Base-by-base conservation (phyloP, 2,113 vertebrate genomes). In the Micronycteris hirsuta region DNA sequence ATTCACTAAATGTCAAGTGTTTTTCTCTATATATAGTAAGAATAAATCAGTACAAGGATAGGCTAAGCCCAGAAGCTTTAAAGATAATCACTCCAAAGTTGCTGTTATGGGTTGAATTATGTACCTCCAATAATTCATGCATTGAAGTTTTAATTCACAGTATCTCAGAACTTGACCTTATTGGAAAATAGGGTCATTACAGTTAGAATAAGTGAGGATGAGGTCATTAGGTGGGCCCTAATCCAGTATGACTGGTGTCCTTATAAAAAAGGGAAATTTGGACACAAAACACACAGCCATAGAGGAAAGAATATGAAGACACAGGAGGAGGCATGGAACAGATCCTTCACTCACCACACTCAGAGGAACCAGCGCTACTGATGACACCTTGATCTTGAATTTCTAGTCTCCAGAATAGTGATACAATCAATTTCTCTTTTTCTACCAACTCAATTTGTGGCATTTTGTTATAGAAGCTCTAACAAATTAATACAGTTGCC, bases 101-200 rank as follows among this genome's bases (percentile, higher is more conserved):
- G 54, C 17, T 63, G 31, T 74, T 89, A 33, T 63, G 26, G 47
- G 65, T 93, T 91, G 71, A 90, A 90, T 74, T 87, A n/a, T 41
- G 33, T 52, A n/a, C 41, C 22, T 22, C 4, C 12, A 86, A 74
- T 49, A 95, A 94, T 70, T 68, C 71, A 77, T 61, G 13, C 65
- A 49, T 68, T 74, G 67, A 93, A 84, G 16, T n/a, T 2, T 91
- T 94, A 78, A 80, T 28, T 12, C n/a, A 14, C 20, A 76, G 49
- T 52, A 56, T 38, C 47, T 68, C 63, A 47, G n/a, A 93, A 87
- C 45, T n/a, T 91, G 26, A 92, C 36, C 41, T 97, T 97, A 93
- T 92, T 92, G 92, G 36, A 76, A 95, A 96, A n/a, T 56, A 86
- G 24, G 65, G 58, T 65, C 41, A 78, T 63, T 92, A n/a, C 33